Evolutionary conservation across 2,888 invertebrate genomes (phyloP), one percentile per base, ranked within the genome.

Genomic region (Oegoconia quadripuncta): DNA sequence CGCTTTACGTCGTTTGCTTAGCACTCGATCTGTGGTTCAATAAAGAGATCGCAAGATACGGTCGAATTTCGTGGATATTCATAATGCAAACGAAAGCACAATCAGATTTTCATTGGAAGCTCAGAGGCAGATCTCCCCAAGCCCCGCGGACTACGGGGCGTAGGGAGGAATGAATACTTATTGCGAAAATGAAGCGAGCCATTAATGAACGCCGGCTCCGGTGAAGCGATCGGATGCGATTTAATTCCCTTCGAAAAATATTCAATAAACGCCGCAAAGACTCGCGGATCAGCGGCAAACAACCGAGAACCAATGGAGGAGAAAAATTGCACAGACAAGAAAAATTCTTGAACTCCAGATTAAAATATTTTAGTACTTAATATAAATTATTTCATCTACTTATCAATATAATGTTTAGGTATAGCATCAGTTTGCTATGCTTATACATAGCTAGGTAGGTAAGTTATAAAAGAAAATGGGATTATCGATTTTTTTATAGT

Each of bases 111-210:
- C 78, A 81, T 77, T 75, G 77, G 60, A 68, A 20, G 8, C 37
- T 20, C 22, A 62, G 64, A 20, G 22, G 12, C 17, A 11, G 11
- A 11, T 6, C 22, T 63, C 60, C 58, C 50, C 52, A 48, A 39
- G 44, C 48, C 48, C 53, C 46, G 30, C 44, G 45, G 48, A 48
- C 50, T 50, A 46, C 41, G 46, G 34, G 37, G 48, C 51, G 57
- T 54, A 55, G 55, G 66, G 62, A 64, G 79, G 74, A 79, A 81
- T 80, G 82, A 83, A 83, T 82, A 82, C 83, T 83, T 83, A 84
- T 84, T 83, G 80, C 79, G 76, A 78, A 79, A 80, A 82, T 79
- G 82, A 81, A 78, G 72, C 74, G 67, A 50, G 50, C 63, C 64
- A 78, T 79, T 83, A 83, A 81, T 81, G 79, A 80, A 72, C 64